Evolutionary conservation across 1,140 invertebrate genomes (phyloP), one percentile per base, ranked within the genome.

Genomic region (Rhopalosiphum padi): DNA sequence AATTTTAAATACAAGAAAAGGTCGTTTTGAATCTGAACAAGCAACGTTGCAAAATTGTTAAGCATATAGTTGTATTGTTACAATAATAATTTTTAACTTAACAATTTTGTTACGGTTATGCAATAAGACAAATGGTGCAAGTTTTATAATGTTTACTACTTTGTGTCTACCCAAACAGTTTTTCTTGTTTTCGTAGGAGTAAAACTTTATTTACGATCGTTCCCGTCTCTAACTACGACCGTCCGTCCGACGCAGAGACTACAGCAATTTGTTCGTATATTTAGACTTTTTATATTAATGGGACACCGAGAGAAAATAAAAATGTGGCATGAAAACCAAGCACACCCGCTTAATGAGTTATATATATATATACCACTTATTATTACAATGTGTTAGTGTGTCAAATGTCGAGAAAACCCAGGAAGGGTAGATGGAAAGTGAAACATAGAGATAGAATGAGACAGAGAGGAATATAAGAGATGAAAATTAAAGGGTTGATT

Each of bases 91-190:
- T 85, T 85, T 85, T 85, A 85, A 85, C 35, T 41, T 37, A 41
- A 85, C 82, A 85, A 37, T 41, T 37, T 85, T 85, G 82, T 83
- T 41, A 85, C 35, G 37, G 22, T 41, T 85, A 41, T 41, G 83
- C 37, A 41, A 43, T 85, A 85, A 85, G 83, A 85, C 83, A 85
- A 85, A 85, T 85, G 83, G 83, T 41, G 37, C 11, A 85, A 85
- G 37, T 41, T 85, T 85, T 85, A 85, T 41, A 85, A 85, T 85
- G 83, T 85, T 41, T 37, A 41, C 37, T 41, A 85, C 41, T 83
- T 83, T 85, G 83, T 85, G 35, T 85, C 23, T 37, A 85, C 22
- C 35, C 83, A 9, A 43, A 85, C 22, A 25, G 37, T 41, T 85
- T 85, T 85, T 41, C 37, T 85, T 85, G 83, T 85, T 43, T 83